phyloP scores from a whole-genome alignment of 1,140 invertebrate species.

The Magallana gigas region DNA sequence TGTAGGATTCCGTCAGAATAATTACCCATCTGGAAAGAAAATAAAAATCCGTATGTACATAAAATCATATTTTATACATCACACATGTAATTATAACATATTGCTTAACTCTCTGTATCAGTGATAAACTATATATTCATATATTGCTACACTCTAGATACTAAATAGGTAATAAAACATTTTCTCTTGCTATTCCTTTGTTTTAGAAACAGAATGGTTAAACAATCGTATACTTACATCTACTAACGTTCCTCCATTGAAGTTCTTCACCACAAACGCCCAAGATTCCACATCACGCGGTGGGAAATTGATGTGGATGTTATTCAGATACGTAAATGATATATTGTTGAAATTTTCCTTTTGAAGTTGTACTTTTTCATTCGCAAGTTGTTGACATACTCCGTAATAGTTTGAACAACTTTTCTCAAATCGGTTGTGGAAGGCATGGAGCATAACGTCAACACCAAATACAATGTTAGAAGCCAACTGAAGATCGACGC shows the following conservation, averaged over 20 bases:
- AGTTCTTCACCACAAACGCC: conserved; percentile 57
- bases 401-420: conserved; percentile 59
- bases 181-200: too few relatives aligned
- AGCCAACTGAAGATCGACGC: conserved; percentile 49
- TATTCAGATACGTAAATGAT: conserved; percentile 43
- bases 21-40: background rate
- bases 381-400: conserved; percentile 62
- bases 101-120: too few relatives aligned
- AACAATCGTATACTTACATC: conserved; percentile 56
- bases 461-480: conserved; percentile 56
- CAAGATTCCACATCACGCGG: background rate
- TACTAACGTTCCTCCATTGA: conserved; percentile 53
- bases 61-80: too few relatives aligned
- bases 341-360: conserved; percentile 47
- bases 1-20: conserved; percentile 1
- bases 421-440: conserved; percentile 54
- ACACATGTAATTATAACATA: too few relatives aligned
- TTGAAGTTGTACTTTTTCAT: background rate
- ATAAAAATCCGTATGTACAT: too few relatives aligned
- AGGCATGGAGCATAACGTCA: conserved; percentile 63
- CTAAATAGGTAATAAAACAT: too few relatives aligned
- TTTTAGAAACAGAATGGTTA: too few relatives aligned
- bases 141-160: too few relatives aligned
- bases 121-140: too few relatives aligned
- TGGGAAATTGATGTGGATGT: conserved; percentile 8